Conservation (phyloP, 2,113 vertebrate species). For the Leiothrix lutea region DNA sequence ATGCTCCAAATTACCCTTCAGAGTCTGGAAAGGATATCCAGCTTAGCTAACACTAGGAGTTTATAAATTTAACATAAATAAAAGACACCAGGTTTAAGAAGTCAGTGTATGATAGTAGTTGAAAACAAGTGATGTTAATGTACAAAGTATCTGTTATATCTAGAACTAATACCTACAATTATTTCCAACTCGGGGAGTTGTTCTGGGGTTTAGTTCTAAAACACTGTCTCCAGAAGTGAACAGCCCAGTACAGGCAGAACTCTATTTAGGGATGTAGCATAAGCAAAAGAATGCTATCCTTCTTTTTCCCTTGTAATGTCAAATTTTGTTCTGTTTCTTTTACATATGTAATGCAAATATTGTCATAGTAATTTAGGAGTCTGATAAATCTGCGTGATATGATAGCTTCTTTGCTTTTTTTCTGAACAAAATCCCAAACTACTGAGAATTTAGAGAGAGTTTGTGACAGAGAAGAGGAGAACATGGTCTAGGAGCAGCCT, state of each 20-base stretch:
- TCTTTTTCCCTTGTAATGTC: background rate
- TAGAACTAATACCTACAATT: constrained; percentile 14
- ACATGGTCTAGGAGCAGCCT: background rate
- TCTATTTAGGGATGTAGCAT: background rate
- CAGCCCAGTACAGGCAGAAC: background rate
- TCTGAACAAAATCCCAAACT: constrained; percentile 2
- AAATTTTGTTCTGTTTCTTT: constrained; percentile 10
- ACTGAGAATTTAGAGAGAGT: background rate
- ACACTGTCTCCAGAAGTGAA: background rate
- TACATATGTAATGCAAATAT: background rate
- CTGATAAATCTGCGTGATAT: background rate
- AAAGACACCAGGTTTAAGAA: background rate
- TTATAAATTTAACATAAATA: background rate
- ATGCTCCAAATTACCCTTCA: background rate
- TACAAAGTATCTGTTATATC: background rate
- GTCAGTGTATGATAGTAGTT: background rate
- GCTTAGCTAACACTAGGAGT: background rate
- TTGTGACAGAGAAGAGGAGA: background rate
- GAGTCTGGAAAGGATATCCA: background rate
- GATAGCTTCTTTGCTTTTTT: constrained; percentile 1
- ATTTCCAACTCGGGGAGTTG: constrained; percentile 7
- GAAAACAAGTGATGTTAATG: constrained; percentile 33
- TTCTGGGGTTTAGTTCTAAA: constrained; percentile 25
- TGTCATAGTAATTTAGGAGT: background rate
- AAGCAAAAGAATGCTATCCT: constrained; percentile 13